Evolutionary conservation across 23 tunicate species (phyloP).

Genomic region (Trididemnum nubilum): DNA sequence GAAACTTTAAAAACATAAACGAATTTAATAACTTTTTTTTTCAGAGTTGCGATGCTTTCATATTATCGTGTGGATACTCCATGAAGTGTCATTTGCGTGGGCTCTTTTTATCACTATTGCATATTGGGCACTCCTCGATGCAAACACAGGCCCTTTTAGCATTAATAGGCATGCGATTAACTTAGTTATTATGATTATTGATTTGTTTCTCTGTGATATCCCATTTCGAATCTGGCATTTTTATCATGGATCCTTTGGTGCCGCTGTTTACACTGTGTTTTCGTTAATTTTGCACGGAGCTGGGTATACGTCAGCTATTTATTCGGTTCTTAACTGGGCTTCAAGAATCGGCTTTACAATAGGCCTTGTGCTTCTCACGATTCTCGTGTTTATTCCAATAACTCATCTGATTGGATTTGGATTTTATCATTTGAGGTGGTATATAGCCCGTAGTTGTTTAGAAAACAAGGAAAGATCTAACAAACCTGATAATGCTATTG

Average conservation of each 20-base stretch:
- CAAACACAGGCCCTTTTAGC: neutral
- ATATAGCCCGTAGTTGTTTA: constrained; percentile 1
- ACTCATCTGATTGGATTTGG: neutral
- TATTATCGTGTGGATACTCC: constrained; percentile 30
- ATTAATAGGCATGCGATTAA: constrained; percentile 40
- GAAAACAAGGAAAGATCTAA: too few relatives aligned
- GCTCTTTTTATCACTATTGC: constrained; percentile 32
- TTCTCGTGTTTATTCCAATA: constrained; percentile 7
- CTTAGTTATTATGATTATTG: constrained; percentile 33
- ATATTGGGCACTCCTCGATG: constrained; percentile 23
- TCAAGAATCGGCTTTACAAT: constrained; percentile 12
- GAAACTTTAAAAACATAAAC: too few relatives aligned
- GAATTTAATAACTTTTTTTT: neutral
- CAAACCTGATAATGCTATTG: too few relatives aligned
- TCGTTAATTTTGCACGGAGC: constrained; percentile 32
- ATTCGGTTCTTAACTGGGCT: constrained; percentile 37
- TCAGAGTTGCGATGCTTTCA: constrained; percentile 48
- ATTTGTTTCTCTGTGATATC: constrained; percentile 25
- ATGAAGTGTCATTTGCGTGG: constrained; percentile 7
- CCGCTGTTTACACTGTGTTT: constrained; percentile 29
- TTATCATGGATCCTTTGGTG: constrained; percentile 2
- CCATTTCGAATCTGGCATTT: constrained; percentile 45
- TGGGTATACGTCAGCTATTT: constrained; percentile 41
- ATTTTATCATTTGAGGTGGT: neutral
- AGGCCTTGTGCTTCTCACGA: neutral